Base-by-base conservation (phyloP, 2,113 vertebrate species). In the Larimichthys polyactis region DNA sequence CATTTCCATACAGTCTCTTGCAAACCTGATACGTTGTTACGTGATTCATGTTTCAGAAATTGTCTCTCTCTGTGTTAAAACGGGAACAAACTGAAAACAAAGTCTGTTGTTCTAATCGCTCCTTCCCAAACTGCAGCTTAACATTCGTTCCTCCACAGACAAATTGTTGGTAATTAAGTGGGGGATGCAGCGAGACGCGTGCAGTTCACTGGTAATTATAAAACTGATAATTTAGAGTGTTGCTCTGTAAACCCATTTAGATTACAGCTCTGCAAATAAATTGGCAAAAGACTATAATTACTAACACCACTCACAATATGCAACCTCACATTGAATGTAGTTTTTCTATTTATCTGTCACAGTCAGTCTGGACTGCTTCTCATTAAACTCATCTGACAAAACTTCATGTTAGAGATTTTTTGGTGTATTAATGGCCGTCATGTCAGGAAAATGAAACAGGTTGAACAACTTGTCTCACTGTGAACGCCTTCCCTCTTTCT, bases 121-220 rank as follows among this genome's bases (percentile, higher is more conserved):
- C 66, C 71, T 43, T 76, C 27, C 27, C 27, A 16, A 52, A 20
- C 92, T 94, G 90, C 89, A 89, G 89, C 78, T 92, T 91, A 95
- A 96, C 94, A 96, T 94, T 90, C 93, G 90, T 89, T 90, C 80
- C 91, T 90, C 93, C 94, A 79, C 63, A 83, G 73, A 81, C 93
- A 95, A 93, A 94, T 94, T 91, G 93, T 93, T 5, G 0, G 88
- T 91, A 94, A 95, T 95, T 92, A 94, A 89, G 93, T 88, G 93
- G 89, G 87, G 90, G 92, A 88, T 93, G 82, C 74, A 85, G 89
- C 68, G 89, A 91, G 92, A 86, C 77, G 80, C 87, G 88, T 87
- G 81, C 81, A 77, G 88, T 92, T 92, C 88, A 90, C 90, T 92
- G 93, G 94, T 96, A 95, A 96, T 95, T 95, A 93, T 89, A 93